phyloP scores from a whole-genome alignment of 1,140 invertebrate species.

The Brachionus angularis region DNA sequence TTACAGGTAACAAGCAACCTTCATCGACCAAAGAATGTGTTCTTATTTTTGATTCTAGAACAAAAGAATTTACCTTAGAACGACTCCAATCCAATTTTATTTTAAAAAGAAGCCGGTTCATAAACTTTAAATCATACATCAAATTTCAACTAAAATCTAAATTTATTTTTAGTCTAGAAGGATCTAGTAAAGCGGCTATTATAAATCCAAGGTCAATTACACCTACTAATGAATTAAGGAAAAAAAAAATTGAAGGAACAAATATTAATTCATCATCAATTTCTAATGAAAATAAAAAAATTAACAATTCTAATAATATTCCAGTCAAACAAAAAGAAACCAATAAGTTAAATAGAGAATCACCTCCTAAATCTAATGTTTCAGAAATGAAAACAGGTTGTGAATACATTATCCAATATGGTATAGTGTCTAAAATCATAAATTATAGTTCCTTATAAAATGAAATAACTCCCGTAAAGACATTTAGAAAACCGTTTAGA shows the following conservation, averaged over 20 bases:
- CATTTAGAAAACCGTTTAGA: too few species aligned
- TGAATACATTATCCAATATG: too few species aligned
- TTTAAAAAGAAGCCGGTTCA: constrained; percentile 18
- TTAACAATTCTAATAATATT: too few species aligned
- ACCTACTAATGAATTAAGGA: constrained; percentile 24
- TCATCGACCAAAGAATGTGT: constrained; percentile 38
- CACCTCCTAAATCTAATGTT: not conserved
- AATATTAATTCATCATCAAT: too few species aligned
- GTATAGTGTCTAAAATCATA: too few species aligned
- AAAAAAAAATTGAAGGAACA: constrained; percentile 10
- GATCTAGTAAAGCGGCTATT: constrained; percentile 33
- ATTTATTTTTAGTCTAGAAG: constrained; percentile 18
- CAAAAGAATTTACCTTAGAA: constrained; percentile 25
- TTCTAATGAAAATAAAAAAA: not conserved
- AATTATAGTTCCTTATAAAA: too few species aligned
- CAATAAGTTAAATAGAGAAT: not conserved
- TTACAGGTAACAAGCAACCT: constrained; percentile 40
- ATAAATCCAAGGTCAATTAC: constrained; percentile 27
- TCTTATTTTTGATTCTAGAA: constrained; percentile 27
- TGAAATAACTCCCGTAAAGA: too few species aligned
- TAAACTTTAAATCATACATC: not conserved
- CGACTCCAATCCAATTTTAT: constrained; percentile 39
- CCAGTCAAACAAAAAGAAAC: not conserved
- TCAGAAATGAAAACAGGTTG: constrained; percentile 23
- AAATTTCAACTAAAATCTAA: not conserved